A percentile compares a stretch with the other conserved stretches of the same genome.
phyloP scores from a whole-genome alignment of 1,140 invertebrate species.

The Hylaeus anthracinus region DNA sequence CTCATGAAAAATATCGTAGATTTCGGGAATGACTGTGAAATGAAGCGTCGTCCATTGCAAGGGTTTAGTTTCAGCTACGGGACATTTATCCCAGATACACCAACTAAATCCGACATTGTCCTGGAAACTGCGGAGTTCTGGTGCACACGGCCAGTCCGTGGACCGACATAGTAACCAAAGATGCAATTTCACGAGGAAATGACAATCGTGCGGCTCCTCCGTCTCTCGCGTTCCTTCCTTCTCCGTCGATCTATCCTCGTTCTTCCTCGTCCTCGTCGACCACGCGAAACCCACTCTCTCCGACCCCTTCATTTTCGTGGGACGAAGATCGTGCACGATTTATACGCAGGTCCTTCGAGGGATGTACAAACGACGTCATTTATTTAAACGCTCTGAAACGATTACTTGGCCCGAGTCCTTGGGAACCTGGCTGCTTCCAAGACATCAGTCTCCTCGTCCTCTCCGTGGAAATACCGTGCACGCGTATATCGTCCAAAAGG shows the following conservation, averaged over 20 bases:
- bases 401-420: slow-evolving; percentile 48
- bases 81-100: slow-evolving; percentile 38
- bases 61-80: slow-evolving; percentile 13
- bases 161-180: slow-evolving; percentile 46
- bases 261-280: background rate
- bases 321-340: slow-evolving; percentile 43
- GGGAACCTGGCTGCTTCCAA: slow-evolving; percentile 8
- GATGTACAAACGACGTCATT: slow-evolving; percentile 63
- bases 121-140: slow-evolving; percentile 23
- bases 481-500: background rate
- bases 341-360: slow-evolving; percentile 41
- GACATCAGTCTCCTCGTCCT: slow-evolving; percentile 41
- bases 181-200: slow-evolving; percentile 53
- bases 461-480: slow-evolving; percentile 1
- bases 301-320: slow-evolving; percentile 29
- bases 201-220: slow-evolving; percentile 42
- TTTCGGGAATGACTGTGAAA: slow-evolving; percentile 27
- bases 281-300: background rate
- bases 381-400: slow-evolving; percentile 48
- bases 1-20: slow-evolving; percentile 23
- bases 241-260: background rate
- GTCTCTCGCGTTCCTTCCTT: background rate
- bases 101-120: slow-evolving; percentile 29
- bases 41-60: slow-evolving; percentile 22
- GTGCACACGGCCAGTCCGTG: slow-evolving; percentile 10